These are phyloP conservation scores for Spodoptera littoralis DNA, from an alignment of 2,888 invertebrate genomes.

Conservation along the genomic window DNA sequence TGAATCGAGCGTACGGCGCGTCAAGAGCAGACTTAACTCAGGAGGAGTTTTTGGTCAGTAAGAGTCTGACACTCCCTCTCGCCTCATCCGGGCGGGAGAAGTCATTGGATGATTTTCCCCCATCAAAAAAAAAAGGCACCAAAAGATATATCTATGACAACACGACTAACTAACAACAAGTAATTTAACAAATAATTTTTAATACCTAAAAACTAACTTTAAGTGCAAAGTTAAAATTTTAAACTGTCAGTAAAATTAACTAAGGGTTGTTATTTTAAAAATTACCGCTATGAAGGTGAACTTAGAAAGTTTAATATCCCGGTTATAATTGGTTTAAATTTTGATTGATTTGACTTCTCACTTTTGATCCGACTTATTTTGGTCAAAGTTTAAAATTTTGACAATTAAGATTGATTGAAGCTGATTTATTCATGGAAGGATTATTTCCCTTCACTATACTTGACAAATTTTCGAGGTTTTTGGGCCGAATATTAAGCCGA, in stretches of 20 bases:
- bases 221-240: slow-evolving; percentile 67
- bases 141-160: too few relatives aligned
- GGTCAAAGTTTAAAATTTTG: slow-evolving; percentile 51
- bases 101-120: too few relatives aligned
- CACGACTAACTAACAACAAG: too few relatives aligned
- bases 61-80: too few relatives aligned
- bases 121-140: too few relatives aligned
- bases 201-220: slow-evolving; percentile 58
- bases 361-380: slow-evolving; percentile 54
- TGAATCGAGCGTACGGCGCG: too few relatives aligned
- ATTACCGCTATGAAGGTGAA: slow-evolving; percentile 62
- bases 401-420: slow-evolving; percentile 54
- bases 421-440: slow-evolving; percentile 23
- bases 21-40: too few relatives aligned
- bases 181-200: too few relatives aligned
- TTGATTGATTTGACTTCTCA: slow-evolving; percentile 70
- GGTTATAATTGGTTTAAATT: slow-evolving; percentile 62
- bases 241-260: slow-evolving; percentile 58
- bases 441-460: slow-evolving; percentile 3
- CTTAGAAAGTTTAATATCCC: slow-evolving; percentile 43
- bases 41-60: too few relatives aligned
- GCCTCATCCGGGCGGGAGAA: too few relatives aligned
- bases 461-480: slow-evolving; percentile 4
- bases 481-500: too few relatives aligned
- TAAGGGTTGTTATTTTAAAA: slow-evolving; percentile 67